phyloP scores from a whole-genome alignment of 1,140 invertebrate species.

The Pantala flavescens region DNA sequence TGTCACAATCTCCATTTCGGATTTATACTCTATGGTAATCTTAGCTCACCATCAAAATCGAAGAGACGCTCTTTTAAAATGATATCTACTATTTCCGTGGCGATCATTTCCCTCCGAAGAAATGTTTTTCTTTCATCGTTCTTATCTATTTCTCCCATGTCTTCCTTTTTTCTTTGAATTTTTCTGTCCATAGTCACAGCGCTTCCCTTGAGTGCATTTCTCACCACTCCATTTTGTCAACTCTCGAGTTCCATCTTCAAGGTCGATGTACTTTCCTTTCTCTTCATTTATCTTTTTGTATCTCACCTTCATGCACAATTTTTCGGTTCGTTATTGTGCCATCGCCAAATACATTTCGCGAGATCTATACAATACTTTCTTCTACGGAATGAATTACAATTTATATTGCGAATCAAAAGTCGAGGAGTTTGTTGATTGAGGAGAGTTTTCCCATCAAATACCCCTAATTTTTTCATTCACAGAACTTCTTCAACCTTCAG shows the following conservation, averaged over 20 bases:
- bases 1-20: background rate
- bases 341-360: no score
- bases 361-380: no score
- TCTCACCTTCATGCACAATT: no score
- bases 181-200: background rate
- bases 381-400: no score
- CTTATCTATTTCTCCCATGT: background rate
- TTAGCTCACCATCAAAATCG: background rate
- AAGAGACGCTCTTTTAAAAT: background rate
- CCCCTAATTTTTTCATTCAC: no score
- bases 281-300: background rate
- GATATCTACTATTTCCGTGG: background rate
- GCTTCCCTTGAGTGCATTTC: background rate
- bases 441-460: no score
- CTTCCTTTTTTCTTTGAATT: background rate
- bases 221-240: slow-evolving; percentile 2
- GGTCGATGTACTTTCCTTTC: background rate
- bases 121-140: background rate
- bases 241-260: background rate
- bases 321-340: no score
- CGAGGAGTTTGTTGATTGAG: no score
- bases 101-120: background rate
- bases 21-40: background rate
- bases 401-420: no score
- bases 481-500: no score